phyloP scores from a whole-genome alignment of 2,888 invertebrate species.

The Alviniconcha strummeri region DNA sequence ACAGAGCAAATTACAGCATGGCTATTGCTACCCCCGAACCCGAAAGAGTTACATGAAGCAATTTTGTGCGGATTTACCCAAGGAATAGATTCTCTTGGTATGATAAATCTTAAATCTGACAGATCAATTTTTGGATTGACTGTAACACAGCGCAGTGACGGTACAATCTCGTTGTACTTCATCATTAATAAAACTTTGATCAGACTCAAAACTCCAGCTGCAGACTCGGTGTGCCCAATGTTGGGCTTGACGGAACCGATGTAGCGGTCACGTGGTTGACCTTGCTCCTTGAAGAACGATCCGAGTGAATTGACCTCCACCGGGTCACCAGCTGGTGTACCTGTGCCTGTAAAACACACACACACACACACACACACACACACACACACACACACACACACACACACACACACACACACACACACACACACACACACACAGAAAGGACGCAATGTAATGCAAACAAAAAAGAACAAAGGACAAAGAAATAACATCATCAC shows the following conservation, averaged over 20 bases:
- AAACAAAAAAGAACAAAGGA: too few relatives aligned
- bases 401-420: too few relatives aligned
- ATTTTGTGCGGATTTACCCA: constrained; percentile 39
- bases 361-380: too few relatives aligned
- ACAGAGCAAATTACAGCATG: constrained; percentile 43
- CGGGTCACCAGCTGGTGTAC: constrained; percentile 56
- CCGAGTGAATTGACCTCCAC: constrained; percentile 51
- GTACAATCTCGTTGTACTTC: constrained; percentile 52
- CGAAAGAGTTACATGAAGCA: constrained; percentile 60
- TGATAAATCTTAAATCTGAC: constrained; percentile 41
- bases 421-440: too few relatives aligned
- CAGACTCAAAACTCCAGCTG: constrained; percentile 57
- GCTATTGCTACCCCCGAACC: constrained; percentile 63
- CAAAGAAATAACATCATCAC: too few relatives aligned
- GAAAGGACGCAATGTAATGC: too few relatives aligned
- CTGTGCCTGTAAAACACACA: constrained; percentile 47
- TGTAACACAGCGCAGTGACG: constrained; percentile 50
- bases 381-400: too few relatives aligned
- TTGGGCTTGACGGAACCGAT: constrained; percentile 64
- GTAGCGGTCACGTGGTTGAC: constrained; percentile 18
- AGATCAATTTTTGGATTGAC: constrained; percentile 54
- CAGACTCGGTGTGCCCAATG: constrained; percentile 61
- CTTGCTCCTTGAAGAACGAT: constrained; percentile 38
- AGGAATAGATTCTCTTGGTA: constrained; percentile 44
- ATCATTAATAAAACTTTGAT: constrained; percentile 64